Base-by-base conservation (phyloP, 35 echinoderm and acorn worm genomes). In the Heliocidaris tuberculata region DNA sequence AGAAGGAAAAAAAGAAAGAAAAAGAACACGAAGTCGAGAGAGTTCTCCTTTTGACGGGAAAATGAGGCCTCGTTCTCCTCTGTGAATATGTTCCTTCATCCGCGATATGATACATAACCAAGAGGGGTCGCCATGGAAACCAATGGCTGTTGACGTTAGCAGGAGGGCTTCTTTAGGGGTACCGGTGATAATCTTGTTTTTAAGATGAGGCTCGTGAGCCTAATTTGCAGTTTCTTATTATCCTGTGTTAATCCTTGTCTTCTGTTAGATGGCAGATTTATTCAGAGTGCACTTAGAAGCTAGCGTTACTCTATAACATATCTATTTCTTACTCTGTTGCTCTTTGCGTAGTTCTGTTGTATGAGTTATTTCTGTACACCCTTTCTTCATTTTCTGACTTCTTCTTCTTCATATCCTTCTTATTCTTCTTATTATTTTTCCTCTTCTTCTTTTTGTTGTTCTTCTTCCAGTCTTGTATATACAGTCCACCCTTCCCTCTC, bases 141-240 rank as follows among this genome's bases (percentile, higher is more conserved):
- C 31, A 89, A 89, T 89, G 87, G 87, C 31, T 89, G 32, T 89
- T 89, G 87, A 89, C 87, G 87, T 89, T 32, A 89, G 32, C 87
- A 48, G 29, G 87, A 89, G 31, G 87, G 15, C 87, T 47, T 32
- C 31, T 89, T 89, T 27, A 27, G 87, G 87, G 47, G 87, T 15
- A 89, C 65, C 2, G 11, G 52, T 56, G 52, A 56, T 56, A n/a
- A 78, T 78, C 21, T n/a, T 27, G 65, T n/a, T 78, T 78, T 24
- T 78, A n/a, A 27, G 52, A 56, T 56, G 52, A 15, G 52, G 10
- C 19, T 78, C 65, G 65, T 78, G 65, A 78, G 6, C 27, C 65
- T 78, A 78, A 78, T 78, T 78, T 78, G 65, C 27, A 78, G 65
- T 27, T 56, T 56, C 8, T 56, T 56, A 56, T 56, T 56, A 56